Conservation (phyloP, 2,888 invertebrate genomes). For the Synanthedon tipuliformis region DNA sequence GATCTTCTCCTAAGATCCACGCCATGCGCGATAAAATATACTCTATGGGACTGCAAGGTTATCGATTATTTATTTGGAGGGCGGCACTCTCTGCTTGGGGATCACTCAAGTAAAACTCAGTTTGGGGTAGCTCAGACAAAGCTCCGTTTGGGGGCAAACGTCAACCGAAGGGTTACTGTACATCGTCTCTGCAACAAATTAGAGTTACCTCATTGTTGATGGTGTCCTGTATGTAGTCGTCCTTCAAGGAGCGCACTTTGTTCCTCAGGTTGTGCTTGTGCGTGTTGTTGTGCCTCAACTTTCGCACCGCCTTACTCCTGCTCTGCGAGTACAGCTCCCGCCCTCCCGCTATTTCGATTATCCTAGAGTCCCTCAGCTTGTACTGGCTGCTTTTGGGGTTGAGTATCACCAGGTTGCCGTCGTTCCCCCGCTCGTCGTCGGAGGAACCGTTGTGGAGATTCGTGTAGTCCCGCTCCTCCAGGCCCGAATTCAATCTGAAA, state of each 20-base stretch:
- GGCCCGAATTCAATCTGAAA: conserved; percentile 50
- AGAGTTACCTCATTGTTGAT: conserved; percentile 45
- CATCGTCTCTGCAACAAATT: too few relatives aligned
- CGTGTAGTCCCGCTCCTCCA: conserved; percentile 68
- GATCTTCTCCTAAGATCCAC: too few relatives aligned
- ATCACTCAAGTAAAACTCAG: too few relatives aligned
- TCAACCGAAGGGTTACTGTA: too few relatives aligned
- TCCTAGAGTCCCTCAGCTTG: conserved; percentile 78
- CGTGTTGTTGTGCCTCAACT: conserved; percentile 71
- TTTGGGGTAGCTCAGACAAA: too few relatives aligned
- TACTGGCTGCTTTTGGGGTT: conserved; percentile 73
- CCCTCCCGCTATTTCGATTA: conserved; percentile 81
- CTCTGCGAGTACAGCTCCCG: conserved; percentile 87
- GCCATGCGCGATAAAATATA: too few relatives aligned
- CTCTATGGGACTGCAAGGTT: too few relatives aligned
- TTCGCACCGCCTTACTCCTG: conserved; percentile 80
- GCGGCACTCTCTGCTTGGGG: too few relatives aligned
- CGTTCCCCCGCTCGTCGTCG: conserved; percentile 49
- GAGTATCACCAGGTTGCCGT: conserved; percentile 54
- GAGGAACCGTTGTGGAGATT: conserved; percentile 59
- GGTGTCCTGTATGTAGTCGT: conserved; percentile 45
- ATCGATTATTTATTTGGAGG: too few relatives aligned
- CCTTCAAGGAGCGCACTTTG: conserved; percentile 47
- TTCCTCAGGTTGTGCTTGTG: conserved; percentile 63
- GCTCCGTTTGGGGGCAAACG: too few relatives aligned